Base-by-base conservation (phyloP, 2,113 vertebrate genomes). In the Sporophila hypoxantha region DNA sequence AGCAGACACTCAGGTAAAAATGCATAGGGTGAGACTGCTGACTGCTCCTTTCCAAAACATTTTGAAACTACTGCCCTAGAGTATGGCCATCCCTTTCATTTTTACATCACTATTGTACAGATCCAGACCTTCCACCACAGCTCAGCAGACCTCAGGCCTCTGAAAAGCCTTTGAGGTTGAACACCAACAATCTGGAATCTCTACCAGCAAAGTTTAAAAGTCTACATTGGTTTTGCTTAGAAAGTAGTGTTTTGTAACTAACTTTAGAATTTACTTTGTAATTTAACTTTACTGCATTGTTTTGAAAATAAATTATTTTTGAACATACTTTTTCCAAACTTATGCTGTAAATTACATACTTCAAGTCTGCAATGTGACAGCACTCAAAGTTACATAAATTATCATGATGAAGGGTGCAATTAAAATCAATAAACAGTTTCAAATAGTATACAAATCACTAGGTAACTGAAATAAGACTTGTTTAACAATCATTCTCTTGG, bases 351-450 rank as follows among this genome's bases (percentile, higher is more conserved):
- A 93, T 87, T 42, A 87, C 30, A 8, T 74, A 89, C 87, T 85
- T 93, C 68, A 59, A 74, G 68, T 52, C 60, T 69, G 84, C 11
- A 14, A 25, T 36, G 56, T 32, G 20, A 89, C 79, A 76, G 60
- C 26, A 66, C 56, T 79, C 77, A 26, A 87, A 76, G 82, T 84
- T 91, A 79, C 55, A 73, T 59, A 89, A 89, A 73, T 92, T 82
- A 79, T 79, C 39, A 55, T 13, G 46, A 94, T 66, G 79, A 91
- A 89, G 78, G 52, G 42, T 91, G 71, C 60, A 93, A 92, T 92
- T 93, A 92, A 94, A 92, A 92, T 80, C 87, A 93, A 50, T 79
- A 92, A 85, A 65, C 21, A 62, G 71, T 59, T 92, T 82, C 79
- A 80, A 85, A 85, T 10, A 67, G 36, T 46, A 79, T 30, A 89